Percentiles rank a stretch among this genome's conserved stretches.
Conservation (phyloP, 2,113 vertebrate genomes). For the Anhinga rufa region DNA sequence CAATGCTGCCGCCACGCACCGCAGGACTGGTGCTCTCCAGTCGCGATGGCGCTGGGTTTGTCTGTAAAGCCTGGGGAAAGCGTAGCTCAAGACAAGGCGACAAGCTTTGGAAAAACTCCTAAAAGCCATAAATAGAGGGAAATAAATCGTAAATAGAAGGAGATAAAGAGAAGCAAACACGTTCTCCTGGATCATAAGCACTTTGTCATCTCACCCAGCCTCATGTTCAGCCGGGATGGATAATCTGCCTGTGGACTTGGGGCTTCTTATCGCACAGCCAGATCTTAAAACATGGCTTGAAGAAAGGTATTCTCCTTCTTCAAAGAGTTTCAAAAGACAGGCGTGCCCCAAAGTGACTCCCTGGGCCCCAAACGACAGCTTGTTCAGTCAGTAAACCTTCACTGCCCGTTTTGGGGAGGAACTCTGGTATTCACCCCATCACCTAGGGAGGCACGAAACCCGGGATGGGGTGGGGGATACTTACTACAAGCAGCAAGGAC, state of each 20-base stretch:
- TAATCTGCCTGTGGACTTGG: neutral
- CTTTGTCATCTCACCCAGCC: neutral
- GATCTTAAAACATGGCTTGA: neutral
- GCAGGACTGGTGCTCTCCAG: neutral
- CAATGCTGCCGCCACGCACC: rapidly evolving
- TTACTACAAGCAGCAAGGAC: conserved; percentile 87
- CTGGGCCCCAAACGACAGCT: neutral
- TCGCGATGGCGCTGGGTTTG: rapidly evolving
- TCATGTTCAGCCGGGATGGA: rapidly evolving
- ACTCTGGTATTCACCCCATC: neutral
- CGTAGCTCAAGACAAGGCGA: neutral
- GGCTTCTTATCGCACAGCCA: neutral
- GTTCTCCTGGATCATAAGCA: neutral
- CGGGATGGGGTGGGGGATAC: conserved; percentile 46
- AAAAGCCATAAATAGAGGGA: neutral
- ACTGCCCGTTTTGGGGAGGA: neutral
- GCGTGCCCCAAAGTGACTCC: neutral
- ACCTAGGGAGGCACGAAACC: neutral
- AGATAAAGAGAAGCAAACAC: neutral
- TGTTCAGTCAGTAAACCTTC: neutral
- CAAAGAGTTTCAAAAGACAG: neutral
- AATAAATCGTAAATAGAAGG: neutral
- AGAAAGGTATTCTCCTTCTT: neutral
- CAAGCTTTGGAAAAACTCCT: neutral
- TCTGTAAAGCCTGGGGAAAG: neutral